phyloP scores from a whole-genome alignment of 1,140 invertebrate genomes.

The Diorhabda sublineata region DNA sequence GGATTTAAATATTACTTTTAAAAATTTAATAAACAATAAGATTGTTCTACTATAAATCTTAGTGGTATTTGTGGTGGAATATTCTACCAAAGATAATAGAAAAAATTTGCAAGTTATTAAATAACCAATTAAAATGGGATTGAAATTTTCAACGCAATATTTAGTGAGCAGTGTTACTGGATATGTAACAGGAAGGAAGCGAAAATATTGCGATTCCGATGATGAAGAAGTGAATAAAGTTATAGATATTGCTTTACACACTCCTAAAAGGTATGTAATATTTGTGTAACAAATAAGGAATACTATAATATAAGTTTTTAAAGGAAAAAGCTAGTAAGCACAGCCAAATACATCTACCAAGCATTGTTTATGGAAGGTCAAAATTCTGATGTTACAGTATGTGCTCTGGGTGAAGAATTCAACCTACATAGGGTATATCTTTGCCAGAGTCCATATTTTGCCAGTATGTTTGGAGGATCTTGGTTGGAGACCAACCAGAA shows the following conservation, averaged over 20 bases:
- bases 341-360: slow-evolving; percentile 75
- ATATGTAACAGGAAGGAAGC: slow-evolving; percentile 40
- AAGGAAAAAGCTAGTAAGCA: slow-evolving; percentile 69
- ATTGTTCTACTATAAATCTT: no score
- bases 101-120: no score
- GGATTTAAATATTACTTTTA: no score
- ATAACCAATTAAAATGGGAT: slow-evolving; percentile 27
- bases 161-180: slow-evolving; percentile 37
- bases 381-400: slow-evolving; percentile 72
- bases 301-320: slow-evolving; percentile 20
- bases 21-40: no score
- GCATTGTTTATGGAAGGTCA: slow-evolving; percentile 72
- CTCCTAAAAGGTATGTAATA: slow-evolving; percentile 43
- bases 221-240: slow-evolving; percentile 45
- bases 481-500: slow-evolving; percentile 72
- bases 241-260: slow-evolving; percentile 45
- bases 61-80: no score
- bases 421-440: slow-evolving; percentile 76
- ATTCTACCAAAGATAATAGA: no score
- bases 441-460: slow-evolving; percentile 77
- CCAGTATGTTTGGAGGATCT: slow-evolving; percentile 78
- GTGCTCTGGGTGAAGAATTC: slow-evolving; percentile 69
- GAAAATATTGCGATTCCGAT: slow-evolving; percentile 40
- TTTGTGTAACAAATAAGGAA: background rate
- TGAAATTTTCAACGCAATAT: slow-evolving; percentile 29